phyloP scores from a whole-genome alignment of 2,113 vertebrate genomes.

The Shinisaurus crocodilurus region DNA sequence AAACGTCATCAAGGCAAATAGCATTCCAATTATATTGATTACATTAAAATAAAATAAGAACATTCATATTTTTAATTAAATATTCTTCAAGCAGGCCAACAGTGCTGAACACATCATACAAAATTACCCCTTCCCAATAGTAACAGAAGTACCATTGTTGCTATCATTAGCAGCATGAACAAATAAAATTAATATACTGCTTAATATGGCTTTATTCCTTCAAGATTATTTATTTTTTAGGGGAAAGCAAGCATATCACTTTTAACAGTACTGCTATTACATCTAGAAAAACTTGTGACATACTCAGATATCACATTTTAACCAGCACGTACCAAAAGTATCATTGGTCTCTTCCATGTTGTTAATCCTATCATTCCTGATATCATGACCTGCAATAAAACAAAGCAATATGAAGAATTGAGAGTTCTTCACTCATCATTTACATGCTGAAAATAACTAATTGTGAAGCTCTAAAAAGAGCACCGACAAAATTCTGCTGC shows the following conservation, averaged over 20 bases:
- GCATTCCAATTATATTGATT: not conserved
- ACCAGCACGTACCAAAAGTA: conserved; percentile 82
- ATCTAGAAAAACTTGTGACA: not conserved
- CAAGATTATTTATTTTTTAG: conserved; percentile 6
- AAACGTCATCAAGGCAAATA: not conserved
- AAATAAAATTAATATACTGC: not conserved
- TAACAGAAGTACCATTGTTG: not conserved
- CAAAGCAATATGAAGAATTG: not conserved
- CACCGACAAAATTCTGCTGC: fast-evolving
- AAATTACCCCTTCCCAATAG: not conserved
- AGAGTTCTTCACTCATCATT: not conserved
- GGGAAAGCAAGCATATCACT: not conserved
- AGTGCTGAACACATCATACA: not conserved
- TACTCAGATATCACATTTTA: not conserved
- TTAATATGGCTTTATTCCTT: conserved; percentile 12
- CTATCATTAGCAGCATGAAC: not conserved
- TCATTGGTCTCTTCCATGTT: conserved; percentile 84
- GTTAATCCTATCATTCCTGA: conserved; percentile 86
- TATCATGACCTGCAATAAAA: conserved; percentile 84
- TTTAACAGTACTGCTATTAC: not conserved
- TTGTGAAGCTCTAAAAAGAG: conserved; percentile 15
- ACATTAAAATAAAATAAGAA: not conserved
- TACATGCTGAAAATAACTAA: not conserved
- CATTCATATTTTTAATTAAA: not conserved
- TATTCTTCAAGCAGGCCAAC: not conserved